phyloP scores from a whole-genome alignment of 2,797 vertebrate species.

The Falco naumanni region DNA sequence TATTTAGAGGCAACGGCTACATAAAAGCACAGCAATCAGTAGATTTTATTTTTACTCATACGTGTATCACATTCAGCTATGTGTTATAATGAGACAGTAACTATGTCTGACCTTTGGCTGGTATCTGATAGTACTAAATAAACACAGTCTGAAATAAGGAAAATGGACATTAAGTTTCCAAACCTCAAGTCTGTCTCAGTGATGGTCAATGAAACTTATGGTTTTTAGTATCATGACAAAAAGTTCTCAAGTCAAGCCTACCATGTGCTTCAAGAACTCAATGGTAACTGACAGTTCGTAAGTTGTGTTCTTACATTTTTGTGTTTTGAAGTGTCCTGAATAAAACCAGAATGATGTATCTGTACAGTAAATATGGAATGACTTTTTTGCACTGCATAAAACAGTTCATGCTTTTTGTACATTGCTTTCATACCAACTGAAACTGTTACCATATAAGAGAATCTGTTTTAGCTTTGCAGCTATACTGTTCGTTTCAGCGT shows the following conservation, averaged over 20 bases:
- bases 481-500: too few species aligned
- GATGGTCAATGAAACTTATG: not conserved
- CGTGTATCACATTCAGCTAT: too few species aligned
- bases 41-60: not conserved
- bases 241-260: not conserved
- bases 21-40: not conserved
- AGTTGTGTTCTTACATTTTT: not conserved
- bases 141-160: not conserved
- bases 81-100: not conserved
- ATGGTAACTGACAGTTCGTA: not conserved
- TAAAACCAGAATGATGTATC: not conserved
- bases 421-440: not conserved
- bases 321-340: not conserved
- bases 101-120: not conserved
- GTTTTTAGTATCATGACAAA: not conserved
- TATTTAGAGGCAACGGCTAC: not conserved
- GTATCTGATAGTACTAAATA: not conserved
- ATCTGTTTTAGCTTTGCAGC: too few species aligned
- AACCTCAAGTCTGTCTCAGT: not conserved
- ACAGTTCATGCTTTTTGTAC: not conserved
- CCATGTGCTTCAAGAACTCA: not conserved
- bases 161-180: not conserved
- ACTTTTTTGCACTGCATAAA: not conserved
- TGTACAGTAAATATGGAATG: not conserved
- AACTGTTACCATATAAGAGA: not conserved